Evolutionary conservation across 2,888 invertebrate genomes (phyloP), one percentile per base, ranked within the genome.

Genomic region (Asteroscopus sphinx): DNA sequence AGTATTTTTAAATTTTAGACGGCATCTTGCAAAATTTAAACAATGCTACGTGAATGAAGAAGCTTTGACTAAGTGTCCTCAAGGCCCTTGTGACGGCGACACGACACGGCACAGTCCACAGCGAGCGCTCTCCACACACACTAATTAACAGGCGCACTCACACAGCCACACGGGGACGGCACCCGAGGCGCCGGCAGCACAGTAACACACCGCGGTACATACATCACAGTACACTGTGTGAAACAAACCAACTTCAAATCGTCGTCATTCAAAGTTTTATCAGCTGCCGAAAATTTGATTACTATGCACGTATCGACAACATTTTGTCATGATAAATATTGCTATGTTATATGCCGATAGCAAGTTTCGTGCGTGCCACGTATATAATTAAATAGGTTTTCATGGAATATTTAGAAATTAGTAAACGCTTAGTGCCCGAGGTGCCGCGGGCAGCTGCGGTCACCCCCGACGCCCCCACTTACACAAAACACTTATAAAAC

Each of bases 11-110:
- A 12, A 9, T 21, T 21, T 21, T 16, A 16, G 12, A 9, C 11
- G 21, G 7, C n/a, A 36, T 25, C 11, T 12, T 16, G 37, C 35
- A 11, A 33, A 26, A 9, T 3, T 16, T 45, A n/a, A 16, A 40
- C 9, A 33, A 25, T 15, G 8, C 6, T n/a, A 7, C 26, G 1
- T n/a, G 2, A n/a, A 28, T 25, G 6, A 28, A 44, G n/a, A 16
- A 11, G 28, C 3, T 56, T 56, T 42, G 47, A 47, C 12, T 9
- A 51, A 61, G 61, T 37, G 46, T 33, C 13, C 45, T 56, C 28
- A 11, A 30, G 32, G 17, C 28, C 6, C 47, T 28, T 16, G 17
- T 12, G 16, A 16, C 9, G 17, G 9, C 30, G 37, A 21, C 3
- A 21, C 21, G 21, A 21, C 5, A 21, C 21, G 2, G 6, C 21